Evolutionary conservation across 2,113 vertebrate species (phyloP).

Genomic region (Neodon shergylaensis): DNA sequence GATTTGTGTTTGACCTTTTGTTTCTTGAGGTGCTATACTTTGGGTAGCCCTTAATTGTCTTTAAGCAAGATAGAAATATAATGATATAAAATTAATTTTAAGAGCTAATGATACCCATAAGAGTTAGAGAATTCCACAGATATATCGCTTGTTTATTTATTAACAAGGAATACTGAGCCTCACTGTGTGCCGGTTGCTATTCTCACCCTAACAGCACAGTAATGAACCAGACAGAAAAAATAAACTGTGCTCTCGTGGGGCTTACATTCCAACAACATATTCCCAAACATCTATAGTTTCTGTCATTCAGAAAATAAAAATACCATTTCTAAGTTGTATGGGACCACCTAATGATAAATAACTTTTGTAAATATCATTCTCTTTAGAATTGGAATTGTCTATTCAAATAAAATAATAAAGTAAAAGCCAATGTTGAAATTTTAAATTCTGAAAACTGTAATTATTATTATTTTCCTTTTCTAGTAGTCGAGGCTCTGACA

Average conservation of each 20-base stretch:
- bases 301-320: neutral
- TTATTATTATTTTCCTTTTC: conserved; percentile 63
- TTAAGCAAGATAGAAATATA: neutral
- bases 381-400: neutral
- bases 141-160: neutral
- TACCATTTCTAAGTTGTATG: neutral
- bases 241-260: neutral
- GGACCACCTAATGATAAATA: neutral
- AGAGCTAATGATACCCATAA: neutral
- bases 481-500: conserved; percentile 84
- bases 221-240: neutral
- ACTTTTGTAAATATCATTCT: conserved; percentile 40
- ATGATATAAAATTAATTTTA: neutral
- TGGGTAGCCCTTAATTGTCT: neutral
- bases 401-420: conserved; percentile 23
- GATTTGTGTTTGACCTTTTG: neutral
- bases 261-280: neutral
- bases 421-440: conserved; percentile 51
- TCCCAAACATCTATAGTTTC: neutral
- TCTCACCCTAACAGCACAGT: neutral
- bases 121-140: neutral
- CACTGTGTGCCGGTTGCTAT: neutral
- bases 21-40: neutral
- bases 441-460: conserved; percentile 45
- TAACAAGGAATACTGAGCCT: neutral